A percentile compares a stretch with the other conserved stretches of the same genome.
Conservation (phyloP, 2,797 vertebrate genomes). For the Aulostomus chinensis region DNA sequence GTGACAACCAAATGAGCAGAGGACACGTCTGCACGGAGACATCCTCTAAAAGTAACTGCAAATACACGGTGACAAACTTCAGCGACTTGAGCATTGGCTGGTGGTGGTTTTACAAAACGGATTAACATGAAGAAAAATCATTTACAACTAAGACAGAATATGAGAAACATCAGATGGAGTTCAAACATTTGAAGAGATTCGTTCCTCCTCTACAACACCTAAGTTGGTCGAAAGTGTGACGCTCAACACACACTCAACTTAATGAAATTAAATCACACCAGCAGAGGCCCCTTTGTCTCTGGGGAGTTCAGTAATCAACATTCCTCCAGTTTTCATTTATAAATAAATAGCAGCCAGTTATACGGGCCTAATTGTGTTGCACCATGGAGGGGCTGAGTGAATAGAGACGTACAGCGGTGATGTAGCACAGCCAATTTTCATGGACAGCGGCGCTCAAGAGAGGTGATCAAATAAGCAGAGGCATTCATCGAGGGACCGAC, state of each 20-base stretch:
- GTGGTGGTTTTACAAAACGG: too few species aligned
- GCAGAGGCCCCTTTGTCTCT: constrained; percentile 83
- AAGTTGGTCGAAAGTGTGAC: too few species aligned
- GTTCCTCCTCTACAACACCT: constrained; percentile 30
- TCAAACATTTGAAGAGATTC: constrained; percentile 22
- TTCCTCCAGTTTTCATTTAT: constrained; percentile 91
- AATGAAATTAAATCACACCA: constrained; percentile 97
- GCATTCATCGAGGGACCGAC: constrained; percentile 80
- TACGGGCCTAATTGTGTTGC: constrained; percentile 91
- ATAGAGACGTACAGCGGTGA: constrained; percentile 82
- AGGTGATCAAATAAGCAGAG: constrained; percentile 89
- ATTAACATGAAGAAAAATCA: too few species aligned
- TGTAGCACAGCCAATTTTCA: constrained; percentile 94
- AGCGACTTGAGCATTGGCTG: neutral
- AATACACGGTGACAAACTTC: neutral
- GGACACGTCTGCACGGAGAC: too few species aligned
- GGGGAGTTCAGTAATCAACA: constrained; percentile 88
- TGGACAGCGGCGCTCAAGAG: constrained; percentile 86
- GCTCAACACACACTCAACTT: constrained; percentile 92
- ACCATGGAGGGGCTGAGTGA: constrained; percentile 81
- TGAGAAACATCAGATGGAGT: too few species aligned
- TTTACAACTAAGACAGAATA: too few species aligned
- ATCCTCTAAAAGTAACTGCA: neutral
- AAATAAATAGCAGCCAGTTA: constrained; percentile 94
- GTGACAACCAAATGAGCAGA: too few species aligned